phyloP scores from a whole-genome alignment of 2,797 vertebrate genomes.

The Eidolon dupreanum region DNA sequence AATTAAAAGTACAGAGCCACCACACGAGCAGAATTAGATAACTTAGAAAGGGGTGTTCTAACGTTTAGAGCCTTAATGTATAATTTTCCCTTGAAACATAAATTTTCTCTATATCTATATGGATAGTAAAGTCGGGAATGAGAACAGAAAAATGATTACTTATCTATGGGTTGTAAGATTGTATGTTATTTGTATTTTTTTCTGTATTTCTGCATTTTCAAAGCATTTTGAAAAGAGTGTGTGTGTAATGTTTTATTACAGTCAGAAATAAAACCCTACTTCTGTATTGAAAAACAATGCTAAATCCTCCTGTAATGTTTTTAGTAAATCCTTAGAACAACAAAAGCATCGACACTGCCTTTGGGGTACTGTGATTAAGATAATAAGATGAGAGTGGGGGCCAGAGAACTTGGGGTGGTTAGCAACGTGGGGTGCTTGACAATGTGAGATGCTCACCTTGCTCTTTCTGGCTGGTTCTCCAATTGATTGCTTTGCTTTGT shows the following conservation, averaged over 20 bases:
- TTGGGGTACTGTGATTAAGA: neutral
- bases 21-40: neutral
- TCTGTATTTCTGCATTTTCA: neutral
- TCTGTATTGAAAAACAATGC: slow-evolving; percentile 5
- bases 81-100: neutral
- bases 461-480: neutral
- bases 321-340: neutral
- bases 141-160: neutral
- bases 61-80: neutral
- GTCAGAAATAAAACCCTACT: neutral
- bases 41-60: neutral
- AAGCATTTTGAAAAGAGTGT: neutral
- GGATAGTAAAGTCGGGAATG: neutral
- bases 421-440: neutral
- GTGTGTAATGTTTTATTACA: neutral
- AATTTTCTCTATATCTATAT: neutral
- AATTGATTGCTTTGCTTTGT: neutral
- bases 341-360: neutral
- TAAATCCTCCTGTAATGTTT: neutral
- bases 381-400: neutral
- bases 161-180: neutral
- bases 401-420: neutral
- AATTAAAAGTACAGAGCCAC: neutral
- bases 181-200: neutral
- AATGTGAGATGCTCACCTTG: neutral